Base-by-base conservation (phyloP, 2,888 invertebrate species). In the Leucoptera coffeella region DNA sequence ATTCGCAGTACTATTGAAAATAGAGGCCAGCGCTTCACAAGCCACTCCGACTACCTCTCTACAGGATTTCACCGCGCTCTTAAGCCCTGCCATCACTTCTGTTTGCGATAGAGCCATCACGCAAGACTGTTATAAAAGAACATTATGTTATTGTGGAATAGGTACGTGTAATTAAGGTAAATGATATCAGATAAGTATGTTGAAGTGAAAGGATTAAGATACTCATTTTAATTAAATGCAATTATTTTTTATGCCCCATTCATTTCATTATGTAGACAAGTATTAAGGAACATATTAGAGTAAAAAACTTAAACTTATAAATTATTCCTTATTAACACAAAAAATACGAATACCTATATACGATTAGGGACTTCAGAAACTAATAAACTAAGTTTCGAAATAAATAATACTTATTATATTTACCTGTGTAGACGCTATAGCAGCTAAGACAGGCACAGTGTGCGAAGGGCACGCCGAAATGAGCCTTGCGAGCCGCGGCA, bases 31-130 rank as follows among this genome's bases (percentile, higher is more conserved):
- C 5, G 93, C 84, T 54, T 95, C 94, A 42, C 94, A 93, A 6
- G 91, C 88, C 34, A 85, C 71, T 23, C 85, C 85, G 14, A 89
- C 79, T 59, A 89, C 77, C 50, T 93, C 92, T 30, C 80, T 77
- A 37, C 94, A 78, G 19, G 82, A 75, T 61, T 85, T 81, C 85
- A 99, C 93, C 9, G 93, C 94, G 35, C 80, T 76, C 56, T 93
- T 93, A 33, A 99, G 61, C 0, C 93, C 88, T 29, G 82, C 77
- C 58, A 97, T 86, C 51, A 93, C 90, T 33, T 94, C 92, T 3
- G 88, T 84, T 58, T 89, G 86, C 9, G 87, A 79, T 36, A 94
- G 74, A 23, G 89, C 83, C 32, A 79, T 78, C 29, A 92, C 83
- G 50, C 93, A 93, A 34, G 85, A 78, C 88, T 91, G 49, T n/a